Percentiles rank a stretch among this genome's conserved stretches.
Conservation (phyloP, 2,113 vertebrate species). For the Chauna torquata region DNA sequence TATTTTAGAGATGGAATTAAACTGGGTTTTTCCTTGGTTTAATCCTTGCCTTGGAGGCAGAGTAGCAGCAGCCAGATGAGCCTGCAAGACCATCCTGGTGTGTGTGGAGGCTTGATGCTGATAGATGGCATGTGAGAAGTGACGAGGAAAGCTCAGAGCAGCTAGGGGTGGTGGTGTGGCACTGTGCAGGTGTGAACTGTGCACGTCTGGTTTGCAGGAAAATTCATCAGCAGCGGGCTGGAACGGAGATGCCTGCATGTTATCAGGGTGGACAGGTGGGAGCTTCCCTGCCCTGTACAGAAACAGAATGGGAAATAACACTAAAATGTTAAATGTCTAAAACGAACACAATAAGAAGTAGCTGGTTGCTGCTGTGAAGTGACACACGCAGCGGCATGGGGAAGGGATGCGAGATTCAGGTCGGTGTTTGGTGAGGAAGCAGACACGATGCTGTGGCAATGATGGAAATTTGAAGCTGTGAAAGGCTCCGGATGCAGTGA, state of each 20-base stretch:
- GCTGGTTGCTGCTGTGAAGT: not conserved
- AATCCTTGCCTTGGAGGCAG: not conserved
- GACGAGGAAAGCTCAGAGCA: not conserved
- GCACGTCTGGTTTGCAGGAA: not conserved
- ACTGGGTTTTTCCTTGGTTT: not conserved
- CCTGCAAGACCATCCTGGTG: not conserved
- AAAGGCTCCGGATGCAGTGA: not conserved
- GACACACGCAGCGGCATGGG: fast-evolving
- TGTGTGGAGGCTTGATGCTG: not conserved
- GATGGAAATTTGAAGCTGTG: not conserved
- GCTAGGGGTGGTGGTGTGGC: not conserved
- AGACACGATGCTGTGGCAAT: not conserved
- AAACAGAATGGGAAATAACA: not conserved
- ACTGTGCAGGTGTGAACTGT: not conserved
- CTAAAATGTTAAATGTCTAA: not conserved
- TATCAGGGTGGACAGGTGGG: fast-evolving
- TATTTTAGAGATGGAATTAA: not conserved
- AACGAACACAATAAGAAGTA: not conserved
- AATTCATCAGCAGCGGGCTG: not conserved
- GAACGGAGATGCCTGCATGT: not conserved
- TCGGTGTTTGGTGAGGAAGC: fast-evolving
- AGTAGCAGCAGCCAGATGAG: not conserved
- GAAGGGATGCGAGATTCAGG: not conserved
- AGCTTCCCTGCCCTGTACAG: not conserved
- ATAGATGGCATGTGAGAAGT: not conserved